Conservation (phyloP, 2,888 invertebrate species). For the Plemyria rubiginata region DNA sequence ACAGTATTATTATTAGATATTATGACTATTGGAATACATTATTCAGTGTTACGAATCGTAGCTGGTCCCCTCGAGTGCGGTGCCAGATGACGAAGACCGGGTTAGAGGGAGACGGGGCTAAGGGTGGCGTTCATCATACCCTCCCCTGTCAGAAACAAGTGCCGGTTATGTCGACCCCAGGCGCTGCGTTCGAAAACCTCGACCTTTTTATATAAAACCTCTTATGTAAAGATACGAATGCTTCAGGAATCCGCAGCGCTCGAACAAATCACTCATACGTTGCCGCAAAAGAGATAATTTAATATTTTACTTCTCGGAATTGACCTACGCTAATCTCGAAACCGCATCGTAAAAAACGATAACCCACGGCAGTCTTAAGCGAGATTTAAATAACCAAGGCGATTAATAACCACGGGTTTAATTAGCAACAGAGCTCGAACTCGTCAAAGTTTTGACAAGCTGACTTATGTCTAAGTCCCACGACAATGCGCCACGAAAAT, state of each 20-base stretch:
- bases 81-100: conserved; percentile 72
- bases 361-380: conserved; percentile 63
- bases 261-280: conserved; percentile 60
- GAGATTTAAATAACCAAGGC: conserved; percentile 76
- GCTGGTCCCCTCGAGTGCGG: conserved; percentile 74
- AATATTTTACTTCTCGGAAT: conserved; percentile 75
- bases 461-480: conserved; percentile 63
- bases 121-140: conserved; percentile 78
- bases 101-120: conserved; percentile 61
- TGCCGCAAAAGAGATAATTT: conserved; percentile 53
- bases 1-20: conserved; percentile 67
- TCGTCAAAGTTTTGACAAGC: conserved; percentile 69
- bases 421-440: conserved; percentile 72
- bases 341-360: conserved; percentile 76
- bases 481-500: conserved; percentile 66
- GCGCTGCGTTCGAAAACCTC: conserved; percentile 72
- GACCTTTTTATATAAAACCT: conserved; percentile 57
- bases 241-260: conserved; percentile 46
- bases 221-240: conserved; percentile 36
- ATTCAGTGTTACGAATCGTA: conserved; percentile 81
- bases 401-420: conserved; percentile 75
- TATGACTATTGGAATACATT: conserved; percentile 70
- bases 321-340: conserved; percentile 72
- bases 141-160: conserved; percentile 81
- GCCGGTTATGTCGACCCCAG: conserved; percentile 77